A percentile compares a stretch with the other conserved stretches of the same genome.
phyloP scores from a whole-genome alignment of 2,797 vertebrate genomes.

The Alca torda region DNA sequence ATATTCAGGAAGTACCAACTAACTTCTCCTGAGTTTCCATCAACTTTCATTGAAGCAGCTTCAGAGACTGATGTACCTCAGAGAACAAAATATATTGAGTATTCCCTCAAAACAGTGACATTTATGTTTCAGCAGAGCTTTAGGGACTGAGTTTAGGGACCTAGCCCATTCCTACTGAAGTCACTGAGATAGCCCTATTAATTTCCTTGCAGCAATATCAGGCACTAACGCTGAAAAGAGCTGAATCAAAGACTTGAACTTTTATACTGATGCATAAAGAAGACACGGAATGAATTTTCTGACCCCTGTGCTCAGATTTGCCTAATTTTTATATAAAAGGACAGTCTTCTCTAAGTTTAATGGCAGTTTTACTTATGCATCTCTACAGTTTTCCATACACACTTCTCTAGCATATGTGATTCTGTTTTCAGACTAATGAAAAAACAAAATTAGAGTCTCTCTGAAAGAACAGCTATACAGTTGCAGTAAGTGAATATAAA shows the following conservation, averaged over 20 bases:
- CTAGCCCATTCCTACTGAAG: neutral
- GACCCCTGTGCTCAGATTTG: neutral
- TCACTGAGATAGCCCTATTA: neutral
- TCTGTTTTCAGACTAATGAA: neutral
- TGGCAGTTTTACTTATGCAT: neutral
- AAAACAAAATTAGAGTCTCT: neutral
- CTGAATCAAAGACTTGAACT: neutral
- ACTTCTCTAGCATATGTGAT: neutral
- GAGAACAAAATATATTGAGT: slow-evolving; percentile 39
- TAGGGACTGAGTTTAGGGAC: neutral
- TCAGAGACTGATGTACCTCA: neutral
- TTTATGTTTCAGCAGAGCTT: slow-evolving; percentile 11
- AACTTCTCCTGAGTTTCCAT: neutral
- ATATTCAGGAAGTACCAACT: neutral
- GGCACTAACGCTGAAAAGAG: neutral
- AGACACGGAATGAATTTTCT: neutral
- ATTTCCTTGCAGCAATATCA: neutral
- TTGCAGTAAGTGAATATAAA: neutral
- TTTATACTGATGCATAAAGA: neutral
- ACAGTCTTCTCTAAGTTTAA: neutral
- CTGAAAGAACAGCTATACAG: neutral
- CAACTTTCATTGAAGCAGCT: neutral
- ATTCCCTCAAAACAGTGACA: slow-evolving; percentile 42
- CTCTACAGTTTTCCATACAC: neutral
- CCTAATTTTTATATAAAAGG: neutral